Evolutionary conservation across 2,797 vertebrate genomes (phyloP), one percentile per base, ranked within the genome.

Genomic region (Pangasius mekongensis): DNA sequence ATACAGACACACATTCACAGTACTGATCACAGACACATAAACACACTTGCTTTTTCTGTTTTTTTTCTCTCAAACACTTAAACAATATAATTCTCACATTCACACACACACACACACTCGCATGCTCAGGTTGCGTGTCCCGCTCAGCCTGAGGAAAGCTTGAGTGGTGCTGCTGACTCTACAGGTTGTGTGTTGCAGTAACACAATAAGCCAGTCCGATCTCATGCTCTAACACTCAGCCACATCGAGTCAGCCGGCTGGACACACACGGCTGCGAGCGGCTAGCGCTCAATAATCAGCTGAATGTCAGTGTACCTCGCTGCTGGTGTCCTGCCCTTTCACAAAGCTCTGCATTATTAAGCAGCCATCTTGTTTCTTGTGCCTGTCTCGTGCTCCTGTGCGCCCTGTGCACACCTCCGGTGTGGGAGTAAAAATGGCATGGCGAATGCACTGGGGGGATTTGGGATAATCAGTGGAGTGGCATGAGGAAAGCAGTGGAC

Each of bases 331-430:
- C 92, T 96, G 96, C 96, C 96, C 96, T 97, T 97, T 96, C 94
- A 91, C 93, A 93, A 90, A 92, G 93, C 93, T 90, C 95, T 97
- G 95, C 96, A 97, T 96, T 95, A 97, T 97, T 97, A 94, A 96
- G 94, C 92, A 93, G 89, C 90, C 89, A 88, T 92, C 87, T 94
- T 94, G 95, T 95, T 94, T 94, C 93, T 94, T 77, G n/a, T 22
- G 73, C 85, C 83, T 66, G 52, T 88, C 77, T 87, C 33, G 9
- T 78, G 76, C 82, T 92, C 93, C 92, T 92, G 89, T 90, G 86
- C 83, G 90, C 92, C 92, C 89, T 88, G 89, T 81, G 73, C 73
- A 86, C 83, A 33, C n/a, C 24, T 30, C 87, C 73, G n/a, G 18
- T 92, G 87, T 91, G 64, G 82, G 88, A 94, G 92, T 92, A 94